Evolutionary conservation across 2,113 vertebrate genomes (phyloP), one percentile per base, ranked within the genome.

Genomic region (Burhinus bistriatus): DNA sequence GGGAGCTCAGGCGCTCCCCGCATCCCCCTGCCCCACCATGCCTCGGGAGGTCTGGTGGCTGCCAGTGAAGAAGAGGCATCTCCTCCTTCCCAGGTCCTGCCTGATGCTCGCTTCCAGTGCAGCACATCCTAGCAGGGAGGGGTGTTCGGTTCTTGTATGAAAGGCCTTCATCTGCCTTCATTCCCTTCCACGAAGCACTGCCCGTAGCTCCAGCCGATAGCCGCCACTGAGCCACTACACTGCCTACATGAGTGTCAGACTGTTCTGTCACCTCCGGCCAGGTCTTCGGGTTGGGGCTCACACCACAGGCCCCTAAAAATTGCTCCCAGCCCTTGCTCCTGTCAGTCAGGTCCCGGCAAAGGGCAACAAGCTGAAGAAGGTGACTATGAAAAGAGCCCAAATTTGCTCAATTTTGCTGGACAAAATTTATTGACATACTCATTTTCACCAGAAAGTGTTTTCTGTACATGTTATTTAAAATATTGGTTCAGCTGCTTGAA

Each of bases 281-380:
- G 17, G 12, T 49, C 52, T 79, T 58, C 0, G 0, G 82, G 15
- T 25, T 2, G 0, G 29, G 13, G 11, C 3, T 68, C 5, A n/a
- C 11, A 44, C 18, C 6, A 1, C 23, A 38, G 32, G 32, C 12
- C 30, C 54, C 26, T 26, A 11, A 75, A 57, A 58, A 73, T 40
- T 68, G 20, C 61, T 76, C 62, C 38, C 61, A 70, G 32, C 4
- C 34, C 36, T 21, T 52, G 26, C 5, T 69, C n/a, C 38, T 58
- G 20, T 38, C 42, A 80, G 14, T 23, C 30, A 64, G 18, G 47
- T 40, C 66, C 34, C 68, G 26, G 44, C 6, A 80, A 45, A 71
- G 59, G 11, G 9, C 22, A 64, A 12, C 9, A 25, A 82, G 38
- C 29, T 71, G 29, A 21, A 68, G 90, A 64, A n/a, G 25, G 54